Evolutionary conservation across 2,797 vertebrate genomes (phyloP), one percentile per base, ranked within the genome.

Genomic region (Malacoctenus gilli): DNA sequence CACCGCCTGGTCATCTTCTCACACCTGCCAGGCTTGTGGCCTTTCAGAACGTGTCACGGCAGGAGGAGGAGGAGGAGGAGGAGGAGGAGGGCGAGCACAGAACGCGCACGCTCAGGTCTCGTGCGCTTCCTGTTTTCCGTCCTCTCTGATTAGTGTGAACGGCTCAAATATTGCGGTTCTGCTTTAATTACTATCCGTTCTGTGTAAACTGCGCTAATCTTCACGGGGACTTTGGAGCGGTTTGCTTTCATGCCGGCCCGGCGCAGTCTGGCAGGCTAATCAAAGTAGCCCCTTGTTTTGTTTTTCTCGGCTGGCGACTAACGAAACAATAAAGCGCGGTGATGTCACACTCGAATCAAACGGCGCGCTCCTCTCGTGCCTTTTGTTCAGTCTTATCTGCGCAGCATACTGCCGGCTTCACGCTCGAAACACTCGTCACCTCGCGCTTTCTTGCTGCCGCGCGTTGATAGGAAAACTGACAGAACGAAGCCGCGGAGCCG

Each of bases 241-340:
- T 54, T n/a, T 42, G 37, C 36, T 67, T 68, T 67, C 28, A 57
- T 47, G 19, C 44, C 54, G 47, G 3, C 22, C 62, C 53, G 58
- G 74, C 41, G 67, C 58, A 60, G 21, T 59, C 66, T 58, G 72
- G 61, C 72, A 72, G 20, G 4, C 2, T 47, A 42, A 70, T 75
- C 51, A 67, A 69, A 75, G 58, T 32, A 46, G 32, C 39, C 10
- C 21, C 2, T 59, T 21, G 70, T 58, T 64, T 52, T 28, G 68
- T 52, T 50, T 15, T 32, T 13, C 31, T 20, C 36, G 5, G 34
- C 15, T 35, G 38, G 21, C 35, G 22, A 52, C 35, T 28, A 23
- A 49, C 51, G n/a, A 25, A 38, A 25, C 3, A 60, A 63, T 22
- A 48, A 47, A 52, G 15, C 39, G 32, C 5, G 30, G 10, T 11